Conservation (phyloP, 2,797 vertebrate species). For the Todus mexicanus region DNA sequence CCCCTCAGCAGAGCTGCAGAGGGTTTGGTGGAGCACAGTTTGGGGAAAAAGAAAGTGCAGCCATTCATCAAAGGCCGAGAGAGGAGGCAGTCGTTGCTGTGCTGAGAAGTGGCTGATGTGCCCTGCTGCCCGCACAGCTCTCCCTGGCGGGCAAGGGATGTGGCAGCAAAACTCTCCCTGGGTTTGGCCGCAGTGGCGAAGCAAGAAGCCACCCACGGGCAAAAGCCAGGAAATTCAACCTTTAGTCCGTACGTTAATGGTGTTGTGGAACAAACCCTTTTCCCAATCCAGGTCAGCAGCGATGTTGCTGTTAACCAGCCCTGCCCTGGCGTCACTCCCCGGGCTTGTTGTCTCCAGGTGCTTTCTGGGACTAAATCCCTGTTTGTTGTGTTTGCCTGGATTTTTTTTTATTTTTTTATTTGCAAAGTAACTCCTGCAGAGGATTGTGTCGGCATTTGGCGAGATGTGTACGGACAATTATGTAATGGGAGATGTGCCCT, state of each 20-base stretch:
- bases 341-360: not conserved
- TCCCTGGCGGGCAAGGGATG: not conserved
- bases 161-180: not conserved
- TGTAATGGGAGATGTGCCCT: conserved; percentile 26
- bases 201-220: not conserved
- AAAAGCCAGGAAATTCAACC: conserved; percentile 1
- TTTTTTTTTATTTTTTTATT: not conserved
- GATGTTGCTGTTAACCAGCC: not conserved
- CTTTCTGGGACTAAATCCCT: not conserved
- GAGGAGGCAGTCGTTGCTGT: not conserved
- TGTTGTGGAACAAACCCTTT: not conserved
- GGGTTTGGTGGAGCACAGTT: not conserved
- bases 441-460: not conserved
- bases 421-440: not conserved
- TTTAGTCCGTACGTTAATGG: not conserved
- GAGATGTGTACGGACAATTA: not conserved
- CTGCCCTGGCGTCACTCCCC: not conserved
- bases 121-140: not conserved
- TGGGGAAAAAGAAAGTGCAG: not conserved
- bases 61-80: not conserved
- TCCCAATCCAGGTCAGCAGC: conserved; percentile 1
- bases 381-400: not conserved
- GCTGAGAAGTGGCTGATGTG: not conserved
- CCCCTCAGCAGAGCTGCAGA: not conserved
- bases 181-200: not conserved